Evolutionary conservation across 2,797 vertebrate species (phyloP).

Genomic region (Rhinichthys osculus): DNA sequence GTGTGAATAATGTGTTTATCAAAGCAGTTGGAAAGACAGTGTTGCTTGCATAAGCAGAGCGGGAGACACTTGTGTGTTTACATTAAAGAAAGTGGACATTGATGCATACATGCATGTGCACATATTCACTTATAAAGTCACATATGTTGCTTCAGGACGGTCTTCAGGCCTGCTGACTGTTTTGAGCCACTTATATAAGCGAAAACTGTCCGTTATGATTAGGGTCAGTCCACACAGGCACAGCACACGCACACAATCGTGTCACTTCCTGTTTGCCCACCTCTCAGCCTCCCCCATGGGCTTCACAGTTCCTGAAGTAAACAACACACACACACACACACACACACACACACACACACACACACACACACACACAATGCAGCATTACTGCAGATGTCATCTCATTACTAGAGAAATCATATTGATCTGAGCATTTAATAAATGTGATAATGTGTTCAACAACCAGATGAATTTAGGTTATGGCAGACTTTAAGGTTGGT

Average conservation of each 20-base stretch:
- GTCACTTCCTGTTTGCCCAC: conserved; percentile 58
- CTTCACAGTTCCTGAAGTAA: conserved; percentile 24
- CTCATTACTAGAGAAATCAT: not conserved
- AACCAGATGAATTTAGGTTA: not conserved
- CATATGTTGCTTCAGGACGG: conserved; percentile 67
- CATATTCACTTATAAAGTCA: conserved; percentile 32
- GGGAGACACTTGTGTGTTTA: not conserved
- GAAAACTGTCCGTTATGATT: conserved; percentile 80
- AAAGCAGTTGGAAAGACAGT: not conserved
- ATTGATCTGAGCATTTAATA: not conserved
- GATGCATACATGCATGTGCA: conserved; percentile 19
- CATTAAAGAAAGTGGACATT: conserved; percentile 18
- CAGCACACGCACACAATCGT: conserved; percentile 41
- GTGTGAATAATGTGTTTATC: conserved; percentile 6
- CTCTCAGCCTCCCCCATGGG: conserved; percentile 27
- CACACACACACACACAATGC: not conserved
- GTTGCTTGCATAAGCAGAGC: not conserved
- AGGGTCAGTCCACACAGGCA: conserved; percentile 70
- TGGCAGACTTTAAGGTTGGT: not conserved
- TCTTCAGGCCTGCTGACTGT: conserved; percentile 69
- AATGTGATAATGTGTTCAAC: not conserved
- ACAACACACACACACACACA: conserved; percentile 21
- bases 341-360: not conserved
- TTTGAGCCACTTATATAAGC: conserved; percentile 72
- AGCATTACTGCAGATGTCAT: conserved; percentile 14